These are phyloP conservation scores for Clusia tigrina DNA, from an alignment of 2,888 invertebrate genomes.

Conservation along the genomic window DNA sequence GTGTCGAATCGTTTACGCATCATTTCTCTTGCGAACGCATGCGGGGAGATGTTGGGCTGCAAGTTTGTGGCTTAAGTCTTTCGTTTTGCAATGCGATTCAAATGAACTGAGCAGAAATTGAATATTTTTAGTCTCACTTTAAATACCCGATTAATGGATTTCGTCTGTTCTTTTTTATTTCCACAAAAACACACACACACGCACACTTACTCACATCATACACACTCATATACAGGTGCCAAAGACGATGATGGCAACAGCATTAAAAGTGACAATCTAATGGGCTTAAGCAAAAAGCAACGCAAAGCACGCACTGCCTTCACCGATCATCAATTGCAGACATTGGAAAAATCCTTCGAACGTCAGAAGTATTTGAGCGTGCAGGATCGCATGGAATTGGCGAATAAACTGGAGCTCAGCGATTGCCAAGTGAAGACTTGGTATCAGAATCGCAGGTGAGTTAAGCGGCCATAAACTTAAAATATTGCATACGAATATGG, in stretches of 20 bases:
- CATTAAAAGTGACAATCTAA: slow-evolving; percentile 58
- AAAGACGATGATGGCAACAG: slow-evolving; percentile 79
- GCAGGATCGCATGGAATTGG: slow-evolving; percentile 98
- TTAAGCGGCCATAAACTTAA: slow-evolving; percentile 32
- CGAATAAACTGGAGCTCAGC: slow-evolving; percentile 92
- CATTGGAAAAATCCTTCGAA: slow-evolving; percentile 96
- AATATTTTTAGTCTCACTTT: slow-evolving; percentile 19
- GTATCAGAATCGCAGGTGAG: slow-evolving; percentile 98
- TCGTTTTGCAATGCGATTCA: slow-evolving; percentile 18
- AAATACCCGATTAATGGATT: slow-evolving; percentile 19
- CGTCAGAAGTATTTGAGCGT: slow-evolving; percentile 96
- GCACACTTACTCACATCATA: not conserved
- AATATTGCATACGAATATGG: too few species aligned
- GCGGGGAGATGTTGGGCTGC: slow-evolving; percentile 13
- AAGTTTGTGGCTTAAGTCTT: slow-evolving; percentile 32
- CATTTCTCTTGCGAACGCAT: slow-evolving; percentile 28
- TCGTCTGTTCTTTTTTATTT: not conserved
- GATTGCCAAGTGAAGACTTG: slow-evolving; percentile 99
- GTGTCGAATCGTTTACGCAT: slow-evolving; percentile 36
- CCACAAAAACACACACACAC: too few species aligned
- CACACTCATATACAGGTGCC: slow-evolving; percentile 70
- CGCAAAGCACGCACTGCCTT: slow-evolving; percentile 97
- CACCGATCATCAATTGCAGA: slow-evolving; percentile 97
- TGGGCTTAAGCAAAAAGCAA: slow-evolving; percentile 85
- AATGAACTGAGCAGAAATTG: not conserved